These are phyloP conservation scores for Apistogramma diplotaenia DNA, from an alignment of 2,113 vertebrate genomes.

Conservation along the genomic window DNA sequence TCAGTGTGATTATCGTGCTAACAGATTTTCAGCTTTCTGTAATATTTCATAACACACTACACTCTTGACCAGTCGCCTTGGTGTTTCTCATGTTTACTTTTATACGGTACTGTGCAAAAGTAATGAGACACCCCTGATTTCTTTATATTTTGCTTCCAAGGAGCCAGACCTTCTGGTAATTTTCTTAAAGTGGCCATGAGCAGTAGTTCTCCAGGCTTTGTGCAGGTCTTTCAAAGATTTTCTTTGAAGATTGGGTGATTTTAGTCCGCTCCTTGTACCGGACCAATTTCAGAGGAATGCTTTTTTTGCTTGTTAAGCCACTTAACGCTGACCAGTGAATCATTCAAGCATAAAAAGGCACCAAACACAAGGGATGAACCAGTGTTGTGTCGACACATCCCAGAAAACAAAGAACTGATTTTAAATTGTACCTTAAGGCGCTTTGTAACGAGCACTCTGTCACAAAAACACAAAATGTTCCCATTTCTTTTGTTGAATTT, in stretches of 20 bases:
- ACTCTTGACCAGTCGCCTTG: background rate
- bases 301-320: background rate
- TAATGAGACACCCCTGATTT: background rate
- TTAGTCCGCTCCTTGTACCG: background rate
- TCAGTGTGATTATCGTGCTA: background rate
- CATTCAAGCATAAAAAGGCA: background rate
- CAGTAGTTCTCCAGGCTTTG: background rate
- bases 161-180: background rate
- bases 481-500: background rate
- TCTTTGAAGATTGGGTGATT: background rate
- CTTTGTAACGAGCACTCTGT: background rate
- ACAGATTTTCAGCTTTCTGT: background rate
- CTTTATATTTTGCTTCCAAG: background rate
- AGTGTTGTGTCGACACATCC: background rate
- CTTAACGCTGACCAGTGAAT: background rate
- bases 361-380: background rate
- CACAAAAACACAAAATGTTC: background rate
- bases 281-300: background rate
- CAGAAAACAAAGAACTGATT: background rate
- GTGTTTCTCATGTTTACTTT: background rate
- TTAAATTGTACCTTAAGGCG: background rate
- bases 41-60: background rate
- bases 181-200: background rate
- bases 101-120: background rate
- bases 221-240: background rate